A percentile compares a stretch with the other conserved stretches of the same genome.
Evolutionary conservation across 2,888 invertebrate genomes (phyloP).

Genomic region (Altica lythri): DNA sequence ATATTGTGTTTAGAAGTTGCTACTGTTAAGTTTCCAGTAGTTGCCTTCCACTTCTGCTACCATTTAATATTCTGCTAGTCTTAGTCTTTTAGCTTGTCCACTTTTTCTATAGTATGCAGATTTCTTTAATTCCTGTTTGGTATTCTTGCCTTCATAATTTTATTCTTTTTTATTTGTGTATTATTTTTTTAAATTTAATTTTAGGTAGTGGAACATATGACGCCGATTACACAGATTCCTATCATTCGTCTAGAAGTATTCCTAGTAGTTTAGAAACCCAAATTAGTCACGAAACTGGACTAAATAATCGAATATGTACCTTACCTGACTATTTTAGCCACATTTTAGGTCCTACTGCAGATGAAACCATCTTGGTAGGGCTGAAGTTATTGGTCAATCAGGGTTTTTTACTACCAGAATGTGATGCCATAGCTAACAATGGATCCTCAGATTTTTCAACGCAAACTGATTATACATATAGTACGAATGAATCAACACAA

Average conservation of each 20-base stretch:
- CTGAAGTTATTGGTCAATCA: slow-evolving; percentile 44
- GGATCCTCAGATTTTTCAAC: not conserved
- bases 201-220: not conserved
- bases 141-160: too few relatives aligned
- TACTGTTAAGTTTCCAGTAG: too few relatives aligned
- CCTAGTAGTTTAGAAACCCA: slow-evolving; percentile 3
- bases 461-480: slow-evolving; percentile 5
- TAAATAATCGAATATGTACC: slow-evolving; percentile 17
- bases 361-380: slow-evolving; percentile 50
- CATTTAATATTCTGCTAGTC: too few relatives aligned
- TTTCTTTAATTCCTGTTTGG: too few relatives aligned
- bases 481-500: not conserved
- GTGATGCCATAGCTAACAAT: too few relatives aligned
- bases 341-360: slow-evolving; percentile 48
- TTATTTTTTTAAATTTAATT: too few relatives aligned
- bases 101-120: too few relatives aligned
- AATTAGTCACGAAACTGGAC: not conserved
- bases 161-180: too few relatives aligned
- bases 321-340: slow-evolving; percentile 33
- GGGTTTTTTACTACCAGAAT: slow-evolving; percentile 3
- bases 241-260: not conserved
- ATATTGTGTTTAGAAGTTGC: too few relatives aligned
- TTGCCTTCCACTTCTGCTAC: too few relatives aligned
- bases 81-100: too few relatives aligned
- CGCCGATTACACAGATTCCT: not conserved